Conservation (phyloP, 2,113 vertebrate genomes). For the Tretioscincus oriximinensis region DNA sequence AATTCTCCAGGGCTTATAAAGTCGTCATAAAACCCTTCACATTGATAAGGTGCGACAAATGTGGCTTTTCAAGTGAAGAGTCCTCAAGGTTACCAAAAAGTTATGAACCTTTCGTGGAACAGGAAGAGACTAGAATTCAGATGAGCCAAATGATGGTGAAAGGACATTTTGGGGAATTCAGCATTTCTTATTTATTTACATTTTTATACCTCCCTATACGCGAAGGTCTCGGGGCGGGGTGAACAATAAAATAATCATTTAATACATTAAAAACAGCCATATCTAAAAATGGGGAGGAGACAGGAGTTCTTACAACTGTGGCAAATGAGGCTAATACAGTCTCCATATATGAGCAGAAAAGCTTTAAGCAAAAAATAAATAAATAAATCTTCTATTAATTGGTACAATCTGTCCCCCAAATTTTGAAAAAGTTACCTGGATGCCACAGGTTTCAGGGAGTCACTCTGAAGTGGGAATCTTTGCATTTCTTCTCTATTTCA, state of each 20-base stretch:
- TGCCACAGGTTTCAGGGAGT: not conserved
- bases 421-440: not conserved
- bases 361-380: not conserved
- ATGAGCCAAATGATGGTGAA: slow-evolving; percentile 26
- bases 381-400: not conserved
- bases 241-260: too few species aligned
- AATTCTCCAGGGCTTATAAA: not conserved
- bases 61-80: not conserved
- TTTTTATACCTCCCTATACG: too few species aligned
- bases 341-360: not conserved
- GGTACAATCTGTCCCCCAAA: not conserved
- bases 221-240: too few species aligned
- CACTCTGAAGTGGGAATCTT: slow-evolving; percentile 26
- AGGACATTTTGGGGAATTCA: slow-evolving; percentile 25
- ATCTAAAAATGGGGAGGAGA: too few species aligned
- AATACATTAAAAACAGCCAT: too few species aligned
- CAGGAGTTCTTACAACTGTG: too few species aligned
- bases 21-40: not conserved
- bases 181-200: too few species aligned
- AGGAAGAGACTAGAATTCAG: slow-evolving; percentile 8
- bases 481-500: not conserved
- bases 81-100: not conserved
- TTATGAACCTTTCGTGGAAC: slow-evolving; percentile 34
- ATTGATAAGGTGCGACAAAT: too few species aligned
- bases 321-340: not conserved